Base-by-base conservation (phyloP, 2,888 invertebrate species). In the Loripinus fragilis region DNA sequence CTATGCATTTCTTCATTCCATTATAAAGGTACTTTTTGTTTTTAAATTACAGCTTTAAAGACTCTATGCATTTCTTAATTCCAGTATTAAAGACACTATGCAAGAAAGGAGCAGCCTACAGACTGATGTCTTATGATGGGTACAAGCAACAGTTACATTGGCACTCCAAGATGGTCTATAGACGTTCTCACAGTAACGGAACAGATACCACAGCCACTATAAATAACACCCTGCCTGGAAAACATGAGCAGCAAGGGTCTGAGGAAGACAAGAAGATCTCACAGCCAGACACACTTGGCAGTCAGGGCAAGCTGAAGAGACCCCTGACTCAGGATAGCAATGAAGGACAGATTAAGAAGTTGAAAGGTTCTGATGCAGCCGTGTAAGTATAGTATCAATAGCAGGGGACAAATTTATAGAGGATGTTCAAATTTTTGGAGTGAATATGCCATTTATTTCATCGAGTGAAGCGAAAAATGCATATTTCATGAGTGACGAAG, bases 21-120 rank as follows among this genome's bases (percentile, higher is more conserved):
- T n/a, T n/a, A n/a, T n/a, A n/a, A n/a, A n/a, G n/a, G n/a, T n/a
- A n/a, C n/a, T n/a, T n/a, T n/a, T n/a, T n/a, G n/a, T n/a, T n/a
- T n/a, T n/a, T n/a, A n/a, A n/a, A n/a, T n/a, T n/a, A n/a, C n/a
- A n/a, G n/a, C n/a, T n/a, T n/a, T n/a, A n/a, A n/a, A n/a, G n/a
- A n/a, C n/a, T n/a, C n/a, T n/a, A n/a, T n/a, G n/a, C n/a, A 38
- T 38, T 38, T 8, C 38, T 38, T 5, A 38, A 38, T 38, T 38
- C 12, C 38, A 89, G 89, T 85, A 15, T 10, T 89, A 68, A 85
- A 87, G 60, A 78, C 76, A 17, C 79, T 90, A n/a, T 82, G 82
- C 41, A 85, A 87, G 72, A 82, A 83, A 12, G 78, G 81, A 17
- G 75, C 85, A 5, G 70, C 81, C 1, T 89, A 86, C 74, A 80